Evolutionary conservation across 2,113 vertebrate species (phyloP), one percentile per base, ranked within the genome.

Genomic region (Bubo scandiacus): DNA sequence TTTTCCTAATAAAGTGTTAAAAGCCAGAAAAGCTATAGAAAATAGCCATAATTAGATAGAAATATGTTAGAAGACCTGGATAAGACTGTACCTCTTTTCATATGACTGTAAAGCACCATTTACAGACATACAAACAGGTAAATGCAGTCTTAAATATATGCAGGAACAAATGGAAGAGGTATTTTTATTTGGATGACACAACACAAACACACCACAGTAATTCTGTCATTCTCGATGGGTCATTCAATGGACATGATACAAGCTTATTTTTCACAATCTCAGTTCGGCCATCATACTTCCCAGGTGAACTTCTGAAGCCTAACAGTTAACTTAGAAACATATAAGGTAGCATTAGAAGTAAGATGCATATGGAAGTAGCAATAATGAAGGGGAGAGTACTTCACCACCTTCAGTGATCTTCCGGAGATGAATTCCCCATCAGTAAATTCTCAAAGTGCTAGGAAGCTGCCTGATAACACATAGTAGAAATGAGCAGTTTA

Each of bases 1-100:
- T 79, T 92, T 79, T 71, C 49, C 74, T 84, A 91, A 90, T 81
- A 43, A 62, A 90, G n/a, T 86, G 73, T 63, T 81, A 91, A 84
- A 91, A 84, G 25, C 14, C 17, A 84, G 68, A 90, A 75, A 89
- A 43, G 22, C 27, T 68, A 61, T 1, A 61, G 84, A 85, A 97
- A 96, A 94, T 29, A 85, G 45, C 40, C 34, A 40, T 57, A 65
- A 91, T 47, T 71, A 87, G 12, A 70, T 30, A 61, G 77, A 91
- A 81, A 47, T 27, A 29, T 4, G 2, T 22, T 40, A n/a, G 29
- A 83, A 59, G 45, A 61, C 52, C 45, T 91, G 73, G 10, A 51
- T 49, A 92, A 82, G n/a, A 72, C 74, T 36, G 36, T 6, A 15
- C 42, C 27, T 75, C 38, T 90, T 67, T 85, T 72, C 55, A 23